These are phyloP conservation scores for Aphelinus atriplicis DNA, from an alignment of 1,140 invertebrate genomes.

Conservation along the genomic window DNA sequence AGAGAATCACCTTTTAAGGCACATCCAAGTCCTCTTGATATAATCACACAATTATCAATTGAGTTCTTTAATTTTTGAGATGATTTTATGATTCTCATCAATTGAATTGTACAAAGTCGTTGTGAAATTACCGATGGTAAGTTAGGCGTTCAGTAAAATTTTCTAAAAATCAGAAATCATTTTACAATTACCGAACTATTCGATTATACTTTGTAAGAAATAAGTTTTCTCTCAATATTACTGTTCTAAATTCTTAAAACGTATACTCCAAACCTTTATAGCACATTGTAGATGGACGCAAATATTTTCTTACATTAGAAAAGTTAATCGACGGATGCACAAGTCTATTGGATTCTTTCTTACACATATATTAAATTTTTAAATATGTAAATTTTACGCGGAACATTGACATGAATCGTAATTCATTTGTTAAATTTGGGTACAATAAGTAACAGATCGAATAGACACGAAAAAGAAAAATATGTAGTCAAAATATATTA, in stretches of 20 bases:
- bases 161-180: constrained; percentile 1
- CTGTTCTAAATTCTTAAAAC: no score
- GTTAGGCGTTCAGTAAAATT: neutral
- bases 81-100: neutral
- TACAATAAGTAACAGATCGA: constrained; percentile 33
- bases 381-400: no score
- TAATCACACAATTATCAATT: constrained; percentile 31
- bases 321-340: no score
- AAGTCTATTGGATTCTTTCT: no score
- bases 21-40: constrained; percentile 28
- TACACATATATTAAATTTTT: no score
- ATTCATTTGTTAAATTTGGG: constrained; percentile 13
- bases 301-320: no score
- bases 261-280: no score
- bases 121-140: neutral
- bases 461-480: constrained; percentile 15
- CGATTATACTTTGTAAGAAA: no score
- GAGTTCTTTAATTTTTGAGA: neutral
- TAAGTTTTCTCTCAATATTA: no score
- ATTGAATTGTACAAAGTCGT: constrained; percentile 18
- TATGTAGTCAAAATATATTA: constrained; percentile 36
- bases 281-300: no score
- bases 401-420: no score
- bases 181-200: constrained; percentile 2
- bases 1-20: constrained; percentile 18